These are phyloP conservation scores for Trinorchestia longiramus DNA, from an alignment of 1,140 invertebrate species.

Conservation along the genomic window DNA sequence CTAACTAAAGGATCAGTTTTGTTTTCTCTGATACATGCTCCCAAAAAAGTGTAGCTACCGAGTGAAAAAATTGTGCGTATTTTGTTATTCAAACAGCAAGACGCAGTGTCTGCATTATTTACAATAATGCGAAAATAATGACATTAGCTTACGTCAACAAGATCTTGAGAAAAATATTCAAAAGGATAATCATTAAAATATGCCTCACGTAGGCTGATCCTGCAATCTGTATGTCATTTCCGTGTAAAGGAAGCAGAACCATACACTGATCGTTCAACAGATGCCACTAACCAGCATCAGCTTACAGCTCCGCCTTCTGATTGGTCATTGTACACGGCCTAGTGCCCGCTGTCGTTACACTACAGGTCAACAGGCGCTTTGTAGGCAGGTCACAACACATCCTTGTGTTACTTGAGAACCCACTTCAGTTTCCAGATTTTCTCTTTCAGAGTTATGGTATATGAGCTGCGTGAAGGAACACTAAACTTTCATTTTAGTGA, in stretches of 20 bases:
- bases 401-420: neutral
- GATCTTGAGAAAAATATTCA: too few species aligned
- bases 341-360: conserved; percentile 21
- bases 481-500: neutral
- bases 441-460: neutral
- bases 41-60: too few species aligned
- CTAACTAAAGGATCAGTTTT: too few species aligned
- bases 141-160: too few species aligned
- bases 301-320: neutral
- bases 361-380: conserved; percentile 4
- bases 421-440: neutral
- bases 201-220: too few species aligned
- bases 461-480: neutral
- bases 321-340: neutral
- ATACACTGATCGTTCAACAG: neutral
- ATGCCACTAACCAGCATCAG: neutral
- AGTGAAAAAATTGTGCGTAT: too few species aligned
- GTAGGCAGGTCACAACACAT: conserved; percentile 15
- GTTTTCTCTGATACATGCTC: too few species aligned
- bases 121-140: too few species aligned
- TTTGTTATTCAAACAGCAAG: too few species aligned
- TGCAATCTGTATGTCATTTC: too few species aligned
- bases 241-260: neutral
- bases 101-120: too few species aligned
- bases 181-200: too few species aligned